These are phyloP conservation scores for Megaceryle maxima DNA, from an alignment of 2,113 vertebrate species.

Conservation along the genomic window DNA sequence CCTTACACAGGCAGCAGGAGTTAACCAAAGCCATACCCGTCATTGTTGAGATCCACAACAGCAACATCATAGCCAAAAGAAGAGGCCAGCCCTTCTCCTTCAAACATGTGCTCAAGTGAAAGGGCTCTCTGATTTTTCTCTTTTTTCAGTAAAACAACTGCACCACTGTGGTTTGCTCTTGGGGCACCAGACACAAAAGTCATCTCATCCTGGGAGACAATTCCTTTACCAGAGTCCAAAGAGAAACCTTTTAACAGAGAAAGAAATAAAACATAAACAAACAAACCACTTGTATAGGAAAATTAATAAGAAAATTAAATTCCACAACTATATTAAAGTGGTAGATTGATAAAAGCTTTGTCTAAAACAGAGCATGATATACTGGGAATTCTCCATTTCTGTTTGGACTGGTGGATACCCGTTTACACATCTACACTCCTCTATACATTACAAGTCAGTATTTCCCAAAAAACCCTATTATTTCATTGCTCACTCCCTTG, in stretches of 20 bases:
- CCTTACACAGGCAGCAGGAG: background rate
- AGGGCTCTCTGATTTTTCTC: constrained; percentile 77
- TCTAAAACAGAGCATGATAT: background rate
- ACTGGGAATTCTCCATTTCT: background rate
- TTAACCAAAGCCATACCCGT: constrained; percentile 78
- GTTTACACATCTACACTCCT: background rate
- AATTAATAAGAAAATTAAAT: background rate
- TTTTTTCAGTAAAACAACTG: constrained; percentile 88
- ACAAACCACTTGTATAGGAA: background rate
- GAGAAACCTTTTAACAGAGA: constrained; percentile 86
- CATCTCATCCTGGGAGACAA: constrained; percentile 80
- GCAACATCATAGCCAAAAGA: constrained; percentile 96
- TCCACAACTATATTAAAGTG: constrained; percentile 58
- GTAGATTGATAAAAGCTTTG: background rate
- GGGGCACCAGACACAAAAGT: constrained; percentile 96
- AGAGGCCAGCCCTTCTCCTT: constrained; percentile 91
- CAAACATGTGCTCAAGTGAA: constrained; percentile 81
- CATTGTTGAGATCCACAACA: constrained; percentile 92
- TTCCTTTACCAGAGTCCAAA: constrained; percentile 89
- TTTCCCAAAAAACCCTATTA: background rate
- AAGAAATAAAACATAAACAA: background rate
- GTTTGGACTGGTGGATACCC: accelerated
- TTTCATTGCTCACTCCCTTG: background rate
- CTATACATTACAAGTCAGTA: background rate
- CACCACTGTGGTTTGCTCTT: constrained; percentile 92